Base-by-base conservation (phyloP, 1,140 invertebrate genomes). In the Melitaea cinxia region DNA sequence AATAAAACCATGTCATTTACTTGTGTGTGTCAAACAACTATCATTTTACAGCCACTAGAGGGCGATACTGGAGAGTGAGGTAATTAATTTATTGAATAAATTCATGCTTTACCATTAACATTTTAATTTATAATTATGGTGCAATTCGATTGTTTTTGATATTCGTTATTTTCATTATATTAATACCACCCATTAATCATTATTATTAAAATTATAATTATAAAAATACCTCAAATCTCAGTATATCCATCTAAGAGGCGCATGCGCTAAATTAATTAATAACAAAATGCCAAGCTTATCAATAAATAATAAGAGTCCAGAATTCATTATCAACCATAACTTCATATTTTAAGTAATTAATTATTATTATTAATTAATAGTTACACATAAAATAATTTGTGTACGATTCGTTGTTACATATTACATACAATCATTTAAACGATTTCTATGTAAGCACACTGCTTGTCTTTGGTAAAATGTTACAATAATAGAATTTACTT, bases 21-120 rank as follows among this genome's bases (percentile, higher is more conserved):
- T 50, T 39, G 45, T 49, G 21, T 67, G 49, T 56, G 35, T 52
- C 42, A 64, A 64, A 58, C 7, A 26, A 45, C 52, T 69, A 30
- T 70, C 53, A 7, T 70, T 66, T 70, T 70, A 5, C 68, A 70
- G 68, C 59, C 59, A 63, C 63, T 70, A 66, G 55, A 62, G 49
- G 64, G 54, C 64, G 49, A 55, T 58, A 53, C 63, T 70, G 68
- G 68, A 61, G 54, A 70, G 68, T 70, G 68, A 70, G 68, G 68
- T 66, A 70, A 69, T 42, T 15, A 0, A 42, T 4, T 58, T 39
- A n/a, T 65, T 58, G 21, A 35, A 17, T 52, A 37, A 52, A 39
- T 12, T 26, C 61, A 57, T 26, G 61, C 53, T 50, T 64, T 37
- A 50, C 19, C 39, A 37, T 45, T 50, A 30, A 17, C 14, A 26